These are phyloP conservation scores for Micromussa lordhowensis DNA, from an alignment of 92 coral and sea anemone genomes.

Conservation along the genomic window DNA sequence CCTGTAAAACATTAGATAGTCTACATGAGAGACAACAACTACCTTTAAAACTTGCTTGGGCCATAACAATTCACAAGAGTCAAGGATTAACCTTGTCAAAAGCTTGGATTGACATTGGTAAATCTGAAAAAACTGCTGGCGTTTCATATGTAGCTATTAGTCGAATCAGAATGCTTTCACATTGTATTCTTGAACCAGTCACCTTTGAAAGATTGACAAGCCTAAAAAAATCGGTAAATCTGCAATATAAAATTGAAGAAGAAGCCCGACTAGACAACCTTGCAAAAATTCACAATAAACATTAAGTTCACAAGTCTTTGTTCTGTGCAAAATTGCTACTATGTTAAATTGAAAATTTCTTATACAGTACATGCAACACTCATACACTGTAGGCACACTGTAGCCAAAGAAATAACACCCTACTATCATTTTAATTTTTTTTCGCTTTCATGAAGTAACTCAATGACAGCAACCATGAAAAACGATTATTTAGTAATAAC, in stretches of 20 bases:
- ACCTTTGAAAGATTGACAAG: not conserved
- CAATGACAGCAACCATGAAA: constrained; percentile 17
- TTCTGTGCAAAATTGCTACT: constrained; percentile 11
- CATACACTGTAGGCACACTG: constrained; percentile 3
- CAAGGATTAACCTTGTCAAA: not conserved
- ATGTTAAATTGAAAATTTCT: not conserved
- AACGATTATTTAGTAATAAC: constrained; percentile 10
- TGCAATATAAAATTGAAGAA: not conserved
- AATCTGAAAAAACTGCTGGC: not conserved
- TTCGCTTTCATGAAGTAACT: constrained; percentile 1
- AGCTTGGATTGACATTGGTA: not conserved
- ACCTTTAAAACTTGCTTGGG: constrained; percentile 2
- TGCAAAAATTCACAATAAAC: not conserved
- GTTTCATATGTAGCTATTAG: not conserved
- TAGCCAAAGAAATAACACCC: constrained; percentile 24
- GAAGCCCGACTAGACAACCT: not conserved
- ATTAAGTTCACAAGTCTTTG: constrained; percentile 8
- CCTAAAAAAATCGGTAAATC: not conserved
- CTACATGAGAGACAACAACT: constrained; percentile 6
- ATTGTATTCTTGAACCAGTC: not conserved
- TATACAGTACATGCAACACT: not conserved
- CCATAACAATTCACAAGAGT: not conserved
- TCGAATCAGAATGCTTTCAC: not conserved
- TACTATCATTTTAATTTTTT: constrained; percentile 15
- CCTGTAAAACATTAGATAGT: not conserved